Evolutionary conservation across 2,888 invertebrate genomes (phyloP).

Genomic region (Harpagoxenus sublaevis): DNA sequence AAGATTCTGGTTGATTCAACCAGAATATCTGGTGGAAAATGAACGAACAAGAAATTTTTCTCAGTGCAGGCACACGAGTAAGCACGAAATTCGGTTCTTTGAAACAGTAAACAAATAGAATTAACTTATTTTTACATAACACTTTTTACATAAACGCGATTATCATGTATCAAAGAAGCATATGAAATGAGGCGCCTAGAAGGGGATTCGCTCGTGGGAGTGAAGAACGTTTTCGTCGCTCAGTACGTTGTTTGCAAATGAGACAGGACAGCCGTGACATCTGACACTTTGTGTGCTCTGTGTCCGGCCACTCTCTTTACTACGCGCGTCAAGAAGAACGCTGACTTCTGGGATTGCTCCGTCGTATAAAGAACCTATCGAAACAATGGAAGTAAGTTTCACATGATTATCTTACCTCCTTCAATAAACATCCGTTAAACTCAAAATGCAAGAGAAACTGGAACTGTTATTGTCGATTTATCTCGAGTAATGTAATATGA

Average conservation of each 20-base stretch:
- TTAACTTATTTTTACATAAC: not conserved
- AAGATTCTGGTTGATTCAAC: too few relatives aligned
- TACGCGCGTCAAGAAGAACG: constrained; percentile 59
- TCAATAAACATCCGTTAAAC: constrained; percentile 33
- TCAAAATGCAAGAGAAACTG: not conserved
- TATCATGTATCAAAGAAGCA: constrained; percentile 36
- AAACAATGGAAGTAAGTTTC: constrained; percentile 78
- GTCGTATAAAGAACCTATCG: constrained; percentile 65
- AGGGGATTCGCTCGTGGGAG: constrained; percentile 40
- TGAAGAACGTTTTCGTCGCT: constrained; percentile 70
- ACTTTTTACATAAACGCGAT: not conserved
- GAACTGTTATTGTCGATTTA: not conserved
- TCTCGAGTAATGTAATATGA: not conserved
- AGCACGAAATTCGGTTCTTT: not conserved
- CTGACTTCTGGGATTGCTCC: constrained; percentile 56
- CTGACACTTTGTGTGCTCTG: constrained; percentile 81
- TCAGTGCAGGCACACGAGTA: not conserved
- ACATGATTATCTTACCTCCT: constrained; percentile 69
- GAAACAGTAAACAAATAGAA: not conserved
- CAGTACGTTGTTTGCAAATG: constrained; percentile 79
- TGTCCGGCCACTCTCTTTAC: constrained; percentile 68
- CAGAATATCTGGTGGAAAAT: too few relatives aligned
- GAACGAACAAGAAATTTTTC: too few relatives aligned
- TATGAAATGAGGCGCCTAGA: constrained; percentile 49
- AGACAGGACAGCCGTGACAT: constrained; percentile 84